Base-by-base conservation (phyloP, 2,888 invertebrate species). In the Nasonia oneida region DNA sequence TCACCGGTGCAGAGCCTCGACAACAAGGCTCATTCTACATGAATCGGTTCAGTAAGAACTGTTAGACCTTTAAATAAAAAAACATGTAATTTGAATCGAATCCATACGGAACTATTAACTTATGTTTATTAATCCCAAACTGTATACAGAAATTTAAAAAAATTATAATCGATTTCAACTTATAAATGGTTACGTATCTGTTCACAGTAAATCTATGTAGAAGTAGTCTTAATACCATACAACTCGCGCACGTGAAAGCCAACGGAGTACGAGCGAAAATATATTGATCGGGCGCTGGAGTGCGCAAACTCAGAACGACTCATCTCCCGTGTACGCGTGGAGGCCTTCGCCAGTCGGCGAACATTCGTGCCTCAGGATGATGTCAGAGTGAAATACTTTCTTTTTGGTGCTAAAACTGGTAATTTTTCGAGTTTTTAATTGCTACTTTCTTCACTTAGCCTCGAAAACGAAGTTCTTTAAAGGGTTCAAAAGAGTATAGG, bases 221-320 rank as follows among this genome's bases (percentile, higher is more conserved):
- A 73, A 73, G 6, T 47, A 23, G 42, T 47, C 73, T 23, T 47
- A 42, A 42, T 23, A 2, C 12, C 67, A 12, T 67, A n/a, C n/a
- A 12, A n/a, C 67, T 42, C 47, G 61, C 23, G 77, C 64, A 61
- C 39, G 42, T n/a, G 64, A 29, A 42, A 39, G 12, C 12, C 15
- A n/a, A 23, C 10, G 37, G 39, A 23, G 39, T 12, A 64, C 4
- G 8, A n/a, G 67, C 37, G 64, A 57, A 75, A 79, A 79, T 78
- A 71, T 86, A 86, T 86, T 86, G 86, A 86, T 86, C 84, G n/a
- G 23, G 10, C 6, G n/a, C 23, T 39, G 77, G 57, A 82, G 75
- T 84, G 86, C 86, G 84, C 86, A 84, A 79, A 82, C 86, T 82
- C 84, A 37, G 70, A 47, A 6, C 71, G 76, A 61, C 78, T 75